phyloP scores from a whole-genome alignment of 2,888 invertebrate genomes.

The Drosophila prostipennis region DNA sequence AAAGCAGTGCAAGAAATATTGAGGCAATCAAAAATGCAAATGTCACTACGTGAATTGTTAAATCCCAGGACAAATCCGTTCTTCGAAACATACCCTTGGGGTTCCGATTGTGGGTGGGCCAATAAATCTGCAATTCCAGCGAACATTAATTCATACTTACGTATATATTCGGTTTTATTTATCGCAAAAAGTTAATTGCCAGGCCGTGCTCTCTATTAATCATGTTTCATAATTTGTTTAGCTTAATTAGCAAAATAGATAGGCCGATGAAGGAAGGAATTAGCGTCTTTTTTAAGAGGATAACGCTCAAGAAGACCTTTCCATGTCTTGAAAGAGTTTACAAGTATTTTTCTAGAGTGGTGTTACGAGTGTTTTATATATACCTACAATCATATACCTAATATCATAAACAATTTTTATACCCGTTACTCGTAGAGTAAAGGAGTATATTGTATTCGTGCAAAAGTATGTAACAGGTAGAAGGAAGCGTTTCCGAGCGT shows the following conservation, averaged over 20 bases:
- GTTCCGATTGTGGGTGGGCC: neutral
- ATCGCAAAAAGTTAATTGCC: slow-evolving; percentile 74
- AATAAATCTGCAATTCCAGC: slow-evolving; percentile 52
- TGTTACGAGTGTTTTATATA: too few species aligned
- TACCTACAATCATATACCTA: too few species aligned
- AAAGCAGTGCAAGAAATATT: slow-evolving; percentile 64
- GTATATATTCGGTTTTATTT: slow-evolving; percentile 42
- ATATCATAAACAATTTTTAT: too few species aligned
- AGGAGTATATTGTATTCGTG: too few species aligned
- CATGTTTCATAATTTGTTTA: slow-evolving; percentile 74
- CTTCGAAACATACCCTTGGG: slow-evolving; percentile 6
- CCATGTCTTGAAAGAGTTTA: neutral
- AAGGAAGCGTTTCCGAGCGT: too few species aligned
- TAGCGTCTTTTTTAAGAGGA: neutral
- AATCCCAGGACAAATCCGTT: slow-evolving; percentile 37
- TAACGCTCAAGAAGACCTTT: slow-evolving; percentile 8
- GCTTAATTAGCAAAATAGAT: slow-evolving; percentile 62
- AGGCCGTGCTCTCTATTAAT: slow-evolving; percentile 70
- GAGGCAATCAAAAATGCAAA: slow-evolving; percentile 74
- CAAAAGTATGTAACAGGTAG: too few species aligned
- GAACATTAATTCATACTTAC: slow-evolving; percentile 39
- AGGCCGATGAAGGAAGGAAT: neutral
- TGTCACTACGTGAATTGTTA: slow-evolving; percentile 65
- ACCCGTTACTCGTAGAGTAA: too few species aligned
- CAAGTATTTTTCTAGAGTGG: too few species aligned